Conservation (phyloP, 2,113 vertebrate genomes). For the Ceuthmochares aereus region DNA sequence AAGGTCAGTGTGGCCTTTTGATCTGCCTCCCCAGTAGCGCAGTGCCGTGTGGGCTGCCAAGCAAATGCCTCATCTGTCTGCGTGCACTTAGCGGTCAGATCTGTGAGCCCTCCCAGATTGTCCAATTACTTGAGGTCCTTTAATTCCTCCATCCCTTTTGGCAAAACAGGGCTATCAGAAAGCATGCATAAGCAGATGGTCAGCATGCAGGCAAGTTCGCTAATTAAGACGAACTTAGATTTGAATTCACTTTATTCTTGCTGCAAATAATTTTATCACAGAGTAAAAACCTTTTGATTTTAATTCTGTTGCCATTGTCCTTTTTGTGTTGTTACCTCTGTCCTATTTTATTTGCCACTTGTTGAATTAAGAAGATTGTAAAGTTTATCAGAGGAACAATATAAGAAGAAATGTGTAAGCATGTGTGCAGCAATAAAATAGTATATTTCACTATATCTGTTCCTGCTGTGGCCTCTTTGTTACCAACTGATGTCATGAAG, state of each 20-base stretch:
- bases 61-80: background rate
- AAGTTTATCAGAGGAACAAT: conserved; percentile 48
- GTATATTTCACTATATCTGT: conserved; percentile 55
- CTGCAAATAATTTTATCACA: conserved; percentile 30
- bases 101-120: background rate
- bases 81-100: background rate
- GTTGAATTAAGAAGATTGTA: conserved; percentile 53
- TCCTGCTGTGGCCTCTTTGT: background rate
- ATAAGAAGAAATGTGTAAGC: conserved; percentile 58
- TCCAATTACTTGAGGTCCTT: background rate
- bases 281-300: conserved; percentile 18
- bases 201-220: background rate
- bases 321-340: conserved; percentile 35
- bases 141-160: background rate
- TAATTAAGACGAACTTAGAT: conserved; percentile 16
- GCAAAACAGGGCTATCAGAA: background rate
- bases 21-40: background rate
- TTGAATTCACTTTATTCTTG: conserved; percentile 35
- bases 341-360: conserved; percentile 26
- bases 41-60: background rate
- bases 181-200: conserved; percentile 17
- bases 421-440: conserved; percentile 76
- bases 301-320: conserved; percentile 17
- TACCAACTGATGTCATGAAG: background rate
- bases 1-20: conserved; percentile 29